Evolutionary conservation across 2,888 invertebrate genomes (phyloP), one percentile per base, ranked within the genome.

Genomic region (Watsonalla binaria): DNA sequence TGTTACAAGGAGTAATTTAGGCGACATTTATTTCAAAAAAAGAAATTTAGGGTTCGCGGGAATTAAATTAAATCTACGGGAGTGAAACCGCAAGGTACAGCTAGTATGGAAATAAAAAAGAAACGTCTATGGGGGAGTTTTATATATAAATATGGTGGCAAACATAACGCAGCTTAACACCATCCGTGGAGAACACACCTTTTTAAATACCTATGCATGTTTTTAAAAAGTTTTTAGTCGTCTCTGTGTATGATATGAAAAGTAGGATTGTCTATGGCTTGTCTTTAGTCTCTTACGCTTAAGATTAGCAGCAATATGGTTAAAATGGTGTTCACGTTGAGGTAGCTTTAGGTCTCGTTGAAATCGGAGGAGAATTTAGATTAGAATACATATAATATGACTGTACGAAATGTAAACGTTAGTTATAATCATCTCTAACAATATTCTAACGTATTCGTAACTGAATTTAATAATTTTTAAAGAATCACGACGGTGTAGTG

Each of bases 311-410:
- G 79, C 79, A 75, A 74, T 76, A 76, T 65, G 70, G 68, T 78
- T 80, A 70, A 66, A 70, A 78, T 78, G 70, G 82, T 84, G 84
- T 86, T 85, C 82, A 83, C 72, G 65, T 37, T 14, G 49, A 49
- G 5, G 15, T 49, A 49, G 49, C 49, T 37, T 49, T 49, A 49
- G 49, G 56, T 53, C 47, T 48, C 13, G 47, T 35, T 7, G 45
- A 13, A 35, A 13, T 35, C 13, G 47, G 47, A 35, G 8, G 35
- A 2, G 4, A 11, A 11, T 1, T 33, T 47, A n/a, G 47, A n/a
- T 66, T 70, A 69, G 68, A 63, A 42, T 64, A 60, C 57, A 52
- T 63, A 57, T 61, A 59, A 53, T 60, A 57, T 47, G 35, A 61
- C 58, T 62, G 58, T 68, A 69, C 62, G 66, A 74, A 77, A 67